phyloP scores from a whole-genome alignment of 2,888 invertebrate species.

The Tillus elongatus region DNA sequence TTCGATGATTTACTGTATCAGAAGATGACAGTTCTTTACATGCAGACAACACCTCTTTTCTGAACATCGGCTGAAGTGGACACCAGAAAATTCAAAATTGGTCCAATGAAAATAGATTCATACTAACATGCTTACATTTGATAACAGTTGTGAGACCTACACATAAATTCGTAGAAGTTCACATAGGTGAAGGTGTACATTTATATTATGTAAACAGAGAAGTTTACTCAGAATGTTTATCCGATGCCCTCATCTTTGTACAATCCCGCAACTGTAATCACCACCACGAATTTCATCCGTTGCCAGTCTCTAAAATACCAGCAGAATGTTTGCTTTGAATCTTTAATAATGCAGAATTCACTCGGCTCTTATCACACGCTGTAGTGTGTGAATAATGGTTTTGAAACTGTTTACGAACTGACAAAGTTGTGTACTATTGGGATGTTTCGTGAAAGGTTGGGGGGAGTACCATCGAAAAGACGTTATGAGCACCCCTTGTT shows the following conservation, averaged over 20 bases:
- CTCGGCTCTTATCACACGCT: too few relatives aligned
- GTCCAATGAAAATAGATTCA: too few relatives aligned
- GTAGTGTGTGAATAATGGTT: conserved; percentile 92
- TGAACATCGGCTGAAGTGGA: too few relatives aligned
- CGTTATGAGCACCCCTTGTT: conserved; percentile 95
- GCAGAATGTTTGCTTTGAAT: conserved; percentile 93
- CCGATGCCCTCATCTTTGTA: conserved; percentile 93
- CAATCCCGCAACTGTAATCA: conserved; percentile 96
- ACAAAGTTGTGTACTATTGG: conserved; percentile 98
- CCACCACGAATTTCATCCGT: conserved; percentile 93
- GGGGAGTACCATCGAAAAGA: conserved; percentile 98
- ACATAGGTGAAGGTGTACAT: too few relatives aligned
- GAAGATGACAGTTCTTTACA: too few relatives aligned
- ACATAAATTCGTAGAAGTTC: too few relatives aligned
- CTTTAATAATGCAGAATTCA: conserved; percentile 95
- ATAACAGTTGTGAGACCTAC: too few relatives aligned
- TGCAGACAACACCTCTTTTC: too few relatives aligned
- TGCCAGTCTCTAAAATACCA: conserved; percentile 95
- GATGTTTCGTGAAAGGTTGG: conserved; percentile 98
- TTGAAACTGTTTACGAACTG: conserved; percentile 94
- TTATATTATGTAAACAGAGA: too few relatives aligned
- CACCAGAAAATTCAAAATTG: too few relatives aligned
- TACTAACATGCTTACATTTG: too few relatives aligned
- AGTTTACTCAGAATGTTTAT: conserved; percentile 88
- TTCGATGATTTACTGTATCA: too few relatives aligned